Percentiles rank a stretch among this genome's conserved stretches.
These are phyloP conservation scores for Drosophila sproati DNA, from an alignment of 1,140 invertebrate species.

Conservation along the genomic window DNA sequence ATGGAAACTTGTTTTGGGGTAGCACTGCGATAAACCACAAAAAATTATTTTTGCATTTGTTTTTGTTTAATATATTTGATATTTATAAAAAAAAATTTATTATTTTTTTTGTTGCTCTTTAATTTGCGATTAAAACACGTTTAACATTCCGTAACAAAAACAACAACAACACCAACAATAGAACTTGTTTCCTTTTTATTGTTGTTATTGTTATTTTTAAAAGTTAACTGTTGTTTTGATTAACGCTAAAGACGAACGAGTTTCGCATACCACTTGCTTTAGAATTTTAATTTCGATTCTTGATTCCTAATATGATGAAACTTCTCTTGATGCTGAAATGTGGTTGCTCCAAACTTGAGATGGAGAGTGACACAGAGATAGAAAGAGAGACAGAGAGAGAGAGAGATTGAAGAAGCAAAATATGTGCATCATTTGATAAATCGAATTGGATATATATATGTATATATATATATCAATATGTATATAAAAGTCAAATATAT, in stretches of 20 bases:
- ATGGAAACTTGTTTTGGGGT: constrained; percentile 59
- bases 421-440: too few relatives aligned
- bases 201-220: constrained; percentile 46
- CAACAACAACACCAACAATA: constrained; percentile 53
- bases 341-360: neutral
- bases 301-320: neutral
- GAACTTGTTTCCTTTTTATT: constrained; percentile 65
- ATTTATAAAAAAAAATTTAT: constrained; percentile 33
- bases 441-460: neutral
- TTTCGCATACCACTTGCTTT: constrained; percentile 40
- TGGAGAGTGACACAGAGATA: neutral
- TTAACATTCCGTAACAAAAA: constrained; percentile 52
- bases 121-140: constrained; percentile 66
- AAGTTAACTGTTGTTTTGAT: constrained; percentile 75
- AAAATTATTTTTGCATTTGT: constrained; percentile 43
- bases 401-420: neutral
- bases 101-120: constrained; percentile 9
- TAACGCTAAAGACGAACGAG: constrained; percentile 51
- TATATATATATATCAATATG: neutral
- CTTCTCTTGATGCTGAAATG: neutral
- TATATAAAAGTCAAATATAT: neutral
- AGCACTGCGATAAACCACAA: constrained; percentile 27
- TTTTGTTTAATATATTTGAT: constrained; percentile 39
- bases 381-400: neutral
- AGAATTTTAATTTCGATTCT: constrained; percentile 47